Base-by-base conservation (phyloP, 2,888 invertebrate species). In the Phaedon cochleariae region DNA sequence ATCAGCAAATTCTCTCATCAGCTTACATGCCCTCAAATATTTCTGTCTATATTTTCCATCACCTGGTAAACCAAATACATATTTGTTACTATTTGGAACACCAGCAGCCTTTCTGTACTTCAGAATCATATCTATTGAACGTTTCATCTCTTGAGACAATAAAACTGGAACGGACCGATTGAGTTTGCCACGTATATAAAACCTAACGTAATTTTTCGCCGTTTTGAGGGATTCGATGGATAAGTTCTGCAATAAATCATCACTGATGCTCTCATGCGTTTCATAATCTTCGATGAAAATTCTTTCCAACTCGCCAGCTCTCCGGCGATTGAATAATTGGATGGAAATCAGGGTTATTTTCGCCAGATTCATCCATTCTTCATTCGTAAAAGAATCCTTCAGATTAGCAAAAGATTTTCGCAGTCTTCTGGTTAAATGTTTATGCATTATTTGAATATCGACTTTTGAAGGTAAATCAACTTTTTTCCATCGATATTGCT, bases 11-110 rank as follows among this genome's bases (percentile, higher is more conserved):
- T 65, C 41, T 21, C 73, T 41, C 45, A 76, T 52, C 22, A 77
- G 49, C 20, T 58, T 45, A 61, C 72, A 75, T 1, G 77, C 76
- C 21, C 69, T 51, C 9, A 75, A 52, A 60, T 76, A 52, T 54
- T 60, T 59, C 12, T 7, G 12, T 41, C 10, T 20, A 3, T 15
- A 6, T 34, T 21, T 22, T 12, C 20, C 15, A 9, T 34, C 2
- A 37, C 51, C 21, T 12, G 58, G 63, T 9, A 59, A 20, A n/a
- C 63, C 63, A 59, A 63, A 63, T 7, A 63, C 20, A 48, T 55
- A 66, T 18, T 10, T 7, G 52, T 68, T 63, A n/a, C 59, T 20
- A 26, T 6, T 10, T 3, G 34, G 46, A 31, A 68, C 65, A 21
- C 48, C 52, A 3, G 62, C 59, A 51, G 45, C n/a, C 6, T 48